Evolutionary conservation across 2,113 vertebrate species (phyloP).

Genomic region (Phylloscopus trochiloides): DNA sequence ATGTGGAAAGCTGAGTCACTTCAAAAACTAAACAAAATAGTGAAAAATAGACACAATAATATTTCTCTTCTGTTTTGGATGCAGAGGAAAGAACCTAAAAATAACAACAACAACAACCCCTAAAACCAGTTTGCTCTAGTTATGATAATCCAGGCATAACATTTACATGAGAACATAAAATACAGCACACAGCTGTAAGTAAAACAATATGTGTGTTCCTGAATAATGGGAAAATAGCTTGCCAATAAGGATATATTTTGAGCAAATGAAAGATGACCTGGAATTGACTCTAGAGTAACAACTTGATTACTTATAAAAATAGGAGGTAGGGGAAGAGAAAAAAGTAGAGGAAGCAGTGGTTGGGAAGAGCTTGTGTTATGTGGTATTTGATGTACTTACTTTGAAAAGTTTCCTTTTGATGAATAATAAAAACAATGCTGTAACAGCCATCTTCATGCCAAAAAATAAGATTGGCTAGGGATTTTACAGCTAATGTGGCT

Average conservation of each 20-base stretch:
- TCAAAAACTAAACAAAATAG: constrained; percentile 14
- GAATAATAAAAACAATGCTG: constrained; percentile 64
- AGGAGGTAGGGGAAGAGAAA: constrained; percentile 44
- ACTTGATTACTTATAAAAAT: constrained; percentile 82
- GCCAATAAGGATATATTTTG: constrained; percentile 76
- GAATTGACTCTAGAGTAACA: constrained; percentile 83
- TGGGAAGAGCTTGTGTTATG: constrained; percentile 60
- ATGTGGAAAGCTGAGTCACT: not conserved
- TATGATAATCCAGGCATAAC: constrained; percentile 78
- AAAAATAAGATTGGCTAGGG: constrained; percentile 34
- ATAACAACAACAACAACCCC: constrained; percentile 69
- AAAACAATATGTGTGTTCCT: constrained; percentile 84
- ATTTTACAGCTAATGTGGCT: constrained; percentile 44
- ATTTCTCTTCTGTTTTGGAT: not conserved
- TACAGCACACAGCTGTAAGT: constrained; percentile 76
- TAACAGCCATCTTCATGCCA: constrained; percentile 41
- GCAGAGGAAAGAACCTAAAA: constrained; percentile 8
- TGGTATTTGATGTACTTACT: constrained; percentile 65
- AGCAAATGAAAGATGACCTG: constrained; percentile 87
- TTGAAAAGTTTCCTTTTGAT: constrained; percentile 69
- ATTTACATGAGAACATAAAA: constrained; percentile 84
- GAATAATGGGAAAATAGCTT: constrained; percentile 75
- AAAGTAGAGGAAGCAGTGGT: constrained; percentile 75
- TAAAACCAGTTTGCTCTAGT: constrained; percentile 74
- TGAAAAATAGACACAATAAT: constrained; percentile 33